Percentiles rank a stretch among this genome's conserved stretches.
phyloP scores from a whole-genome alignment of 1,140 invertebrate genomes.

The Planococcus citri region DNA sequence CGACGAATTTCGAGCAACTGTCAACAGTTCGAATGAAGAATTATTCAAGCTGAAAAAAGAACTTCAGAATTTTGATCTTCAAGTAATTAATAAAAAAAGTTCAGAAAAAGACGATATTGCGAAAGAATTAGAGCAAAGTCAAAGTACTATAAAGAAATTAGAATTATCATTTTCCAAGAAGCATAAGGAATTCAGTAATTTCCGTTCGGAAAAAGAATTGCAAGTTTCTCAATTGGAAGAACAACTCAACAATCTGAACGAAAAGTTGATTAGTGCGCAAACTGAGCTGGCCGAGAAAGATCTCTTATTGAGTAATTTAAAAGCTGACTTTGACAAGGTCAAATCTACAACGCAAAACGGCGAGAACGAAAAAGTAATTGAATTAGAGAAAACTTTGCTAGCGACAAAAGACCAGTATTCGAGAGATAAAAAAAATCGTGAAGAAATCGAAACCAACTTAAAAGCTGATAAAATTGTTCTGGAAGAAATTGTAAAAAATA shows the following conservation, averaged over 20 bases:
- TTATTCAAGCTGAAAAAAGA: neutral
- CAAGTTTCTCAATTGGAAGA: neutral
- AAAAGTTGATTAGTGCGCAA: neutral
- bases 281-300: neutral
- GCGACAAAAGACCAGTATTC: neutral
- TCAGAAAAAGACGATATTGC: neutral
- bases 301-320: neutral
- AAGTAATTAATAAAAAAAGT: neutral
- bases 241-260: neutral
- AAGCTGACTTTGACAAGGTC: neutral
- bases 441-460: slow-evolving; percentile 1
- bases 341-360: neutral
- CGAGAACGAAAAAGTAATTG: neutral
- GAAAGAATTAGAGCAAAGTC: neutral
- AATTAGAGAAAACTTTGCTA: neutral
- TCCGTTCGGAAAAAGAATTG: neutral
- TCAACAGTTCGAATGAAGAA: neutral
- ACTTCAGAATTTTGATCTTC: neutral
- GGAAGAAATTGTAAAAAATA: slow-evolving; percentile 10
- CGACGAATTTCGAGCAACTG: neutral
- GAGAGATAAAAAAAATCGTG: neutral
- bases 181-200: neutral
- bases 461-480: slow-evolving; percentile 12
- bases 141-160: neutral
- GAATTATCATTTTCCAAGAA: neutral